Evolutionary conservation across 2,797 vertebrate genomes (phyloP).

Genomic region (Phoebastria nigripes): DNA sequence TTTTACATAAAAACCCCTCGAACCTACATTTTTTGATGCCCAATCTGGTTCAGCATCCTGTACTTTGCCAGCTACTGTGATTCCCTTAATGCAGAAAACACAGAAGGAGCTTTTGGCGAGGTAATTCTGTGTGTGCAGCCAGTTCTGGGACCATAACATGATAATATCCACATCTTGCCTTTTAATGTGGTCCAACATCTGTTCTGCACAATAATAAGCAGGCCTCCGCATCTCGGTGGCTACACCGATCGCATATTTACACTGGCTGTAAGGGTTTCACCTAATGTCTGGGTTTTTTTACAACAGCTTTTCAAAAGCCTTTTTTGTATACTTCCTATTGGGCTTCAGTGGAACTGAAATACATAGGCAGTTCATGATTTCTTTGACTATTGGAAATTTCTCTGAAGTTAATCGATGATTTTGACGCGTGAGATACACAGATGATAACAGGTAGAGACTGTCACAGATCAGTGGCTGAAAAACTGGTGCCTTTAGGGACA

Average conservation of each 20-base stretch:
- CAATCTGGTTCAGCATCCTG: background rate
- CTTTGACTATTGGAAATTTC: background rate
- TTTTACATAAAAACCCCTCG: background rate
- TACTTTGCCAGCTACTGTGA: background rate
- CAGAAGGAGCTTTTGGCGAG: background rate
- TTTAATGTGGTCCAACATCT: background rate
- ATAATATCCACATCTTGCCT: background rate
- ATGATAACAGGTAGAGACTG: accelerated
- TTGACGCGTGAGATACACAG: accelerated
- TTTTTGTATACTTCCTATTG: background rate
- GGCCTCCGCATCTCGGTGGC: background rate
- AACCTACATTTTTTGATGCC: background rate
- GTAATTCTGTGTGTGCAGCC: background rate
- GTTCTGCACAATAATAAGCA: background rate
- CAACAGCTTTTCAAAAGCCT: background rate
- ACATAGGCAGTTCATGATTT: background rate
- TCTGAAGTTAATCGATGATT: background rate
- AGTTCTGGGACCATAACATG: background rate
- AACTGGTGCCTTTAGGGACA: background rate
- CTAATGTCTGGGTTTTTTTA: background rate
- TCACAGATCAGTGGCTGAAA: background rate
- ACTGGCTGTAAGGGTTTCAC: background rate
- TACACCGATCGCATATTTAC: accelerated
- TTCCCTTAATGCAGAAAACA: background rate
- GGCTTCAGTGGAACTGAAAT: background rate